Percentiles rank a stretch among this genome's conserved stretches.
Evolutionary conservation across 53 echinoderm and acorn worm genomes (phyloP).

Genomic region (Holothuria scabra): DNA sequence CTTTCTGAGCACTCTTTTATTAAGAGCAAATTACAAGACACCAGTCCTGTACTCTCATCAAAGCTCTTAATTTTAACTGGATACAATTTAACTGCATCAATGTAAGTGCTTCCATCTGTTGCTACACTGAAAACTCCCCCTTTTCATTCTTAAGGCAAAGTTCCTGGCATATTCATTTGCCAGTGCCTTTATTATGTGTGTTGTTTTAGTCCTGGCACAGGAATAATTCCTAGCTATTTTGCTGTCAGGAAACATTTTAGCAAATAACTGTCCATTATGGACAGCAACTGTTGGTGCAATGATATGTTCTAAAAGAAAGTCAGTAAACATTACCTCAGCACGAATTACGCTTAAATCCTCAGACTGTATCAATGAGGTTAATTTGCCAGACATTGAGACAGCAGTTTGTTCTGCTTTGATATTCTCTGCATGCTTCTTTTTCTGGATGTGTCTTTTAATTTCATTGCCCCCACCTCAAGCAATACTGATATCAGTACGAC

Average conservation of each 20-base stretch:
- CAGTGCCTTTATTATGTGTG: slow-evolving; percentile 20
- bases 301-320: slow-evolving; percentile 40
- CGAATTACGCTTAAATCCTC: not conserved
- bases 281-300: slow-evolving; percentile 11
- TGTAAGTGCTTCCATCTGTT: slow-evolving; percentile 15
- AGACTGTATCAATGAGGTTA: slow-evolving; percentile 16
- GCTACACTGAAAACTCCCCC: not conserved
- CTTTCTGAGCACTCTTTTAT: slow-evolving; percentile 47
- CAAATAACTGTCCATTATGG: not conserved
- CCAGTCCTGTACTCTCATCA: slow-evolving; percentile 40
- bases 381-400: not conserved
- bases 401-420: not conserved
- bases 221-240: too few species aligned
- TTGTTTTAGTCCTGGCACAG: slow-evolving; percentile 26
- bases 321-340: slow-evolving; percentile 38
- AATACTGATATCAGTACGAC: not conserved
- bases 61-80: slow-evolving; percentile 39
- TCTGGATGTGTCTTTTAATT: not conserved
- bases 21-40: slow-evolving; percentile 26
- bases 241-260: slow-evolving; percentile 29
- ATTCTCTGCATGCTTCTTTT: too few species aligned
- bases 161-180: not conserved
- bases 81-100: slow-evolving; percentile 1
- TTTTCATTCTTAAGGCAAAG: not conserved
- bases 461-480: not conserved